These are phyloP conservation scores for Rhagophthalmus giganteus DNA, from an alignment of 2,888 invertebrate genomes.

Conservation along the genomic window DNA sequence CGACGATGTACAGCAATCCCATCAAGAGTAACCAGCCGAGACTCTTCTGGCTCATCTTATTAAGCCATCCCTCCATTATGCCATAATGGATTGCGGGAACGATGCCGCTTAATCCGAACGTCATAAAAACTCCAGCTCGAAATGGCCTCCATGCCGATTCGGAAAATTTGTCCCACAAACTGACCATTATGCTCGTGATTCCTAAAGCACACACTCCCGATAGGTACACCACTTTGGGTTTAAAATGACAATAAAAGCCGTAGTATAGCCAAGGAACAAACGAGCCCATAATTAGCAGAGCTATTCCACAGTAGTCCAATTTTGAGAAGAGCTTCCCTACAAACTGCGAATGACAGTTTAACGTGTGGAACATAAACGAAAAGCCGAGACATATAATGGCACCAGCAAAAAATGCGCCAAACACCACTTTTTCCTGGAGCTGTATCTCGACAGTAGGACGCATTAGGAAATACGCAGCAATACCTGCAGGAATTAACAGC, in stretches of 20 bases:
- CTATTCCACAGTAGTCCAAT: constrained; percentile 98
- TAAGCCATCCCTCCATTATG: constrained; percentile 93
- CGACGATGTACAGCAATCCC: constrained; percentile 85
- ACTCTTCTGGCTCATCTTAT: constrained; percentile 92
- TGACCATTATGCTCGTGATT: constrained; percentile 87
- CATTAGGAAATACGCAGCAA: constrained; percentile 82
- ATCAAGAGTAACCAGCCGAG: constrained; percentile 57
- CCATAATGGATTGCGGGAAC: constrained; percentile 97
- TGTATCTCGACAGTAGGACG: constrained; percentile 88
- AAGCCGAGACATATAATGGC: constrained; percentile 96
- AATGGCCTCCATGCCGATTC: constrained; percentile 90
- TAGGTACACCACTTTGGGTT: constrained; percentile 88
- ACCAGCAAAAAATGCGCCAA: constrained; percentile 94
- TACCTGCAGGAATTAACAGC: constrained; percentile 46
- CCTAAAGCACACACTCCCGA: constrained; percentile 88
- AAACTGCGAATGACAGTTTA: constrained; percentile 97
- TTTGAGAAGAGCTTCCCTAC: constrained; percentile 98
- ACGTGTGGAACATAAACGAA: constrained; percentile 96
- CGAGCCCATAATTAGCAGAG: constrained; percentile 96
- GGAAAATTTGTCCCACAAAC: constrained; percentile 94
- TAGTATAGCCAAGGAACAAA: constrained; percentile 99
- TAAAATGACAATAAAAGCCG: constrained; percentile 97
- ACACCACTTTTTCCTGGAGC: constrained; percentile 91
- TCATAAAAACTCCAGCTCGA: constrained; percentile 94
- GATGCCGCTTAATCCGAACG: constrained; percentile 94